Conservation (phyloP, 1,140 invertebrate species). For the Drosophila persimilis region DNA sequence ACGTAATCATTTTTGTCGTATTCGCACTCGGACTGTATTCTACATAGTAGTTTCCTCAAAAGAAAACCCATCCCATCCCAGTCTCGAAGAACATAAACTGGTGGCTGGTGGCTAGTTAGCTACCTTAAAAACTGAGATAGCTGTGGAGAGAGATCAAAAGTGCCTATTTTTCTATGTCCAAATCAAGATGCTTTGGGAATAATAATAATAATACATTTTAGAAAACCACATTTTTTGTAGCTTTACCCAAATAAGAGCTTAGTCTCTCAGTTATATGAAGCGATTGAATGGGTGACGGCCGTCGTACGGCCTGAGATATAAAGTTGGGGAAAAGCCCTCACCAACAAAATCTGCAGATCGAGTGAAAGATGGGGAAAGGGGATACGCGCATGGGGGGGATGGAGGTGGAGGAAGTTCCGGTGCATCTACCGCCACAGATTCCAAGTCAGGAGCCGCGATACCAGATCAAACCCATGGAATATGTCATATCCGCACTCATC, state of each 20-base stretch:
- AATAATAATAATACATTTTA: too few species aligned
- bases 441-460: slow-evolving; percentile 86
- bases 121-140: too few species aligned
- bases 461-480: slow-evolving; percentile 92
- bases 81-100: too few species aligned
- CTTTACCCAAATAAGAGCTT: too few species aligned
- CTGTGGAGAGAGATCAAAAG: too few species aligned
- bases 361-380: slow-evolving; percentile 19
- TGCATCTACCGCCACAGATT: slow-evolving; percentile 6
- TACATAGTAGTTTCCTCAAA: too few species aligned
- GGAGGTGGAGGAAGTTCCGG: not conserved
- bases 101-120: too few species aligned
- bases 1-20: slow-evolving; percentile 75
- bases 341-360: not conserved
- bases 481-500: slow-evolving; percentile 94
- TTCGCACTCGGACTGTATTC: slow-evolving; percentile 4
- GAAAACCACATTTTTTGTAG: too few species aligned
- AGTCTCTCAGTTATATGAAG: too few species aligned
- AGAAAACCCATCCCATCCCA: too few species aligned
- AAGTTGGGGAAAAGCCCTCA: not conserved
- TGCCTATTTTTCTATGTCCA: slow-evolving; percentile 51
- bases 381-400: not conserved
- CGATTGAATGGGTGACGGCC: too few species aligned
- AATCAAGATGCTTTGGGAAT: too few species aligned
- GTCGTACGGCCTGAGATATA: slow-evolving; percentile 1